phyloP scores from a whole-genome alignment of 2,888 invertebrate genomes.

The Agrotis clavis region DNA sequence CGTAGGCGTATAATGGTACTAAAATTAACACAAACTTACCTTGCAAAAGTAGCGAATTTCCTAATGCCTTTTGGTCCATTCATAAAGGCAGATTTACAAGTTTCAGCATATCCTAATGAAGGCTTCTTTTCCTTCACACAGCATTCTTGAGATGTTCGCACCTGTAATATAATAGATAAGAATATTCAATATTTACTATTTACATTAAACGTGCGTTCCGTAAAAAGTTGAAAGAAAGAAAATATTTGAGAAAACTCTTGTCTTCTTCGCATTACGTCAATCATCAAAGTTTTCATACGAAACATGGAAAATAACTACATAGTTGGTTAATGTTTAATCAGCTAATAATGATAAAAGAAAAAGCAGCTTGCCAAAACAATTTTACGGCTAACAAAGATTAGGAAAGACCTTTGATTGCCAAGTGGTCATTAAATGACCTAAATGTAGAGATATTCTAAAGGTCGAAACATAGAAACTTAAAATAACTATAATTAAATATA shows the following conservation, averaged over 20 bases:
- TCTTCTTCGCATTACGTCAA: constrained; percentile 1
- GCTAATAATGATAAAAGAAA: constrained; percentile 11
- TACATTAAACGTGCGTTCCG: background rate
- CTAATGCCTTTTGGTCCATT: constrained; percentile 90
- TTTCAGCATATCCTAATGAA: constrained; percentile 92
- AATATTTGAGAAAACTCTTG: constrained; percentile 13
- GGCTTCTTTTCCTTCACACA: constrained; percentile 88
- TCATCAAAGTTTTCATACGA: background rate
- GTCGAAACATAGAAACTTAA: no score
- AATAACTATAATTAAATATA: background rate
- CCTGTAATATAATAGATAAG: constrained; percentile 72
- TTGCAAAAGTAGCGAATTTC: constrained; percentile 86
- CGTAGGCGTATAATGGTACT: no score
- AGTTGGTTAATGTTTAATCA: constrained; percentile 11
- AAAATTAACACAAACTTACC: constrained; percentile 77
- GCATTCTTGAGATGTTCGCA: constrained; percentile 85
- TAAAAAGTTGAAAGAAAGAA: constrained; percentile 13
- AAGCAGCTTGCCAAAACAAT: background rate
- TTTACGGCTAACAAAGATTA: constrained; percentile 1
- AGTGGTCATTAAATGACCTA: background rate
- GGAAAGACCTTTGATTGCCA: background rate
- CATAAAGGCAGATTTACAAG: constrained; percentile 91
- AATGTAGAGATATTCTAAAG: background rate
- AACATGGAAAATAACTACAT: constrained; percentile 24
- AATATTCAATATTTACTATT: constrained; percentile 24